phyloP scores from a whole-genome alignment of 2,888 invertebrate genomes.

The Venustoraphidia nigricollis region DNA sequence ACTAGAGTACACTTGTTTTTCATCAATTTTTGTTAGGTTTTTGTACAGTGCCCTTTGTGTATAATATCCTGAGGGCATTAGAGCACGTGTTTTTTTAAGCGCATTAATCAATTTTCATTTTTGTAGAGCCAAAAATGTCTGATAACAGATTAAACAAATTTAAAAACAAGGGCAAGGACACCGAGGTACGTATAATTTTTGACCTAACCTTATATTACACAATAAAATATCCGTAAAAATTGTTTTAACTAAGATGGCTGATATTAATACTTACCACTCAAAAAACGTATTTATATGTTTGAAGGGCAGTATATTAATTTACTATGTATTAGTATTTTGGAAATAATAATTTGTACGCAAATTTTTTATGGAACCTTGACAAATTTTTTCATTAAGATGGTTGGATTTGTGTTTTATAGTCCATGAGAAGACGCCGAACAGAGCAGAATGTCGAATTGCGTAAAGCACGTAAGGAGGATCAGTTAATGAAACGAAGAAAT shows the following conservation, averaged over 20 bases:
- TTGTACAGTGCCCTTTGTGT: too few relatives aligned
- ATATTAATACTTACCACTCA: conserved; percentile 2
- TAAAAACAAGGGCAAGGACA: conserved; percentile 63
- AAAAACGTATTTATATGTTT: conserved; percentile 4
- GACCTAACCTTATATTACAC: not conserved
- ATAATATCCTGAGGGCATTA: too few relatives aligned
- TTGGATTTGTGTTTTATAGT: conserved; percentile 32
- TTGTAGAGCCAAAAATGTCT: conserved; percentile 33
- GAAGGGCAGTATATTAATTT: conserved; percentile 1
- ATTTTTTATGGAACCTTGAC: conserved; percentile 7
- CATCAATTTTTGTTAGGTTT: too few relatives aligned
- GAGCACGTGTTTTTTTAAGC: not conserved
- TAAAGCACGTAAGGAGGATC: conserved; percentile 88
- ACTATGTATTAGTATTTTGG: not conserved
- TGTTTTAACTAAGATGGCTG: not conserved
- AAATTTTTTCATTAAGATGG: not conserved
- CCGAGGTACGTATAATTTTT: conserved; percentile 39
- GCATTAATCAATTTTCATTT: conserved; percentile 4
- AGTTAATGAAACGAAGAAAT: conserved; percentile 79
- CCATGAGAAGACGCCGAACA: conserved; percentile 74
- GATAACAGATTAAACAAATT: conserved; percentile 55
- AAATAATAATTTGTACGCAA: not conserved
- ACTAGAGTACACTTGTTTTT: too few relatives aligned
- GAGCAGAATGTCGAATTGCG: conserved; percentile 83
- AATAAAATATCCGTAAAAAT: not conserved